A percentile compares a stretch with the other conserved stretches of the same genome.
These are phyloP conservation scores for Sebastiscus albofasciatus DNA, from an alignment of 2,797 vertebrate species.

Conservation along the genomic window DNA sequence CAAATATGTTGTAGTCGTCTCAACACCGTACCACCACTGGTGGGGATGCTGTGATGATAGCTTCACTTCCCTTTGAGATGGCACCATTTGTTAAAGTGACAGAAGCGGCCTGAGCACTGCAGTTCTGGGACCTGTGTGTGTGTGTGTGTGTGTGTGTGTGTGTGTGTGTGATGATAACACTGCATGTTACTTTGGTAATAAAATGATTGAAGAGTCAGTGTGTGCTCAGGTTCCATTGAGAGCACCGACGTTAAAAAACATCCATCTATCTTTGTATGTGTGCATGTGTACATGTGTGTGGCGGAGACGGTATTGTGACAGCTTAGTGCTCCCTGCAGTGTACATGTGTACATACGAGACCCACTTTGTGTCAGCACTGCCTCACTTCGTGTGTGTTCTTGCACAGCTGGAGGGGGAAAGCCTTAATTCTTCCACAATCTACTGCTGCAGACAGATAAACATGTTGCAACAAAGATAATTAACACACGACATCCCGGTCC, in stretches of 20 bases:
- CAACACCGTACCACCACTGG: not conserved
- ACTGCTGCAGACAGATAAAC: conserved; percentile 43
- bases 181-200: conserved; percentile 61
- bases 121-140: conserved; percentile 60
- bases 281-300: conserved; percentile 5
- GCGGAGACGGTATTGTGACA: conserved; percentile 58
- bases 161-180: conserved; percentile 53
- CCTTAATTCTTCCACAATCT: conserved; percentile 10
- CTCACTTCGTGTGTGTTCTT: conserved; percentile 20
- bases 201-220: conserved; percentile 74
- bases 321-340: conserved; percentile 59
- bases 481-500: conserved; percentile 54
- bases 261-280: conserved; percentile 49
- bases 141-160: conserved; percentile 13
- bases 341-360: conserved; percentile 41
- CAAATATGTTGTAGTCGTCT: not conserved
- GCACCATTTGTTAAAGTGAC: conserved; percentile 79
- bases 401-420: not conserved
- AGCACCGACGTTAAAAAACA: conserved; percentile 62
- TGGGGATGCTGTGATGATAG: conserved; percentile 61
- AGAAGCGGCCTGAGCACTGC: conserved; percentile 57
- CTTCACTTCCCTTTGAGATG: conserved; percentile 63
- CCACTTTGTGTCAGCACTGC: conserved; percentile 45
- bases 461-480: conserved; percentile 48
- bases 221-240: conserved; percentile 64